Evolutionary conservation across 2,113 vertebrate species (phyloP), one percentile per base, ranked within the genome.

Genomic region (Paracanthobrama guichenoti): DNA sequence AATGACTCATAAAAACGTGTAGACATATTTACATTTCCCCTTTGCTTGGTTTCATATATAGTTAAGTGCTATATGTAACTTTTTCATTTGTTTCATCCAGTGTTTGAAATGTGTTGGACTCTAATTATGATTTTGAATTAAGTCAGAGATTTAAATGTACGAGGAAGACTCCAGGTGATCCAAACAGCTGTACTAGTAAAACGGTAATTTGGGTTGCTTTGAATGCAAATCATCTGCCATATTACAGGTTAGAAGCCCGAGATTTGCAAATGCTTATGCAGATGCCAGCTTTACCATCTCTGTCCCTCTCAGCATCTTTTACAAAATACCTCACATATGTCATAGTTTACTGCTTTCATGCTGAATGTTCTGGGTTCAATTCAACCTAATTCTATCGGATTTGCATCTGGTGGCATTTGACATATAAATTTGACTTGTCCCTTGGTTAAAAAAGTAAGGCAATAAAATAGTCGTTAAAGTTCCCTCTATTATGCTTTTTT

Each of bases 31-130:
- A 6, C 28, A 31, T 26, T 53, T 55, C 50, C n/a, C n/a, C 48
- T 76, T 55, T 76, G 8, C 14, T 76, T 35, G 73, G 26, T 22
- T 76, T 76, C 73, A 53, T 14, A n/a, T n/a, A 50, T 31, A 35
- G 9, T 35, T 53, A 4, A 11, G 16, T 31, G 48, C 7, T 75
- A 20, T 14, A 75, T 26, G 10, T 16, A 10, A 67, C 35, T 35
- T 67, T 3, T 12, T 39, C 4, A 39, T 39, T 39, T 39, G n/a
- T n/a, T n/a, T 39, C 39, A 39, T 42, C 22, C 67, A 44, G 11
- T 13, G 9, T 22, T 62, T 62, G 12, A 62, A 62, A 62, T 10
- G 24, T 26, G 39, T n/a, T 22, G 39, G 66, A 69, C 28, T 20
- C 9, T n/a, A 11, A 4, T 31, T 69, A 39, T 4, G 9, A 69